Base-by-base conservation (phyloP, 2,888 invertebrate species). In the Leptothorax acervorum region DNA sequence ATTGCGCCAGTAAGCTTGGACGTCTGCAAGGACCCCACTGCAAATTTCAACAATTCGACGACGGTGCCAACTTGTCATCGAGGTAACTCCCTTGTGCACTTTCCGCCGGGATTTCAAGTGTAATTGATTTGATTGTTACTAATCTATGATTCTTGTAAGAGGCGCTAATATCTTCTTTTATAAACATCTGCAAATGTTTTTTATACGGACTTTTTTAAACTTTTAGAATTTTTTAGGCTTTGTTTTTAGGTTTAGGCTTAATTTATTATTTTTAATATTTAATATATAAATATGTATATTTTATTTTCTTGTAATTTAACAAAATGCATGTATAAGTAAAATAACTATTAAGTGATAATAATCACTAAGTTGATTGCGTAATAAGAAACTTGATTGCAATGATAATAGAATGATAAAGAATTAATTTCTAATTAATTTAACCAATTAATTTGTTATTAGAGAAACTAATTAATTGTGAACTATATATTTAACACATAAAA, bases 31-130 rank as follows among this genome's bases (percentile, higher is more conserved):
- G 82, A 68, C 83, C 81, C 35, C 71, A 78, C 76, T 84, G 82
- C 84, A 85, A 76, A 88, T 89, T 90, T 92, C 88, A 89, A 88
- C 87, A 90, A 92, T 91, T 89, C 92, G 89, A 83, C 68, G 74
- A 65, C 79, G 48, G 71, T 89, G 90, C 86, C 89, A 90, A 68
- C 62, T 76, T 83, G 83, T 89, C 87, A 82, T 84, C 74, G 55
- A 62, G 45, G 48, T 62, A 78, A 65, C 23, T 73, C 82, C 45
- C 35, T 57, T 6, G 55, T 62, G 71, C 28, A 85, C 86, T 89
- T 87, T 76, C 78, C 48, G 62, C 55, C 15, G 31, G 31, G 42
- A 78, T 75, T 55, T 31, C 18, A 15, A 28, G 23, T 31, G 12
- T 39, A 31, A n/a, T 60, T 71, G 73, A 73, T 57, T 42, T 48